phyloP scores from a whole-genome alignment of 35 echinoderm and acorn worm species.

The Ophiothrix spiculata region DNA sequence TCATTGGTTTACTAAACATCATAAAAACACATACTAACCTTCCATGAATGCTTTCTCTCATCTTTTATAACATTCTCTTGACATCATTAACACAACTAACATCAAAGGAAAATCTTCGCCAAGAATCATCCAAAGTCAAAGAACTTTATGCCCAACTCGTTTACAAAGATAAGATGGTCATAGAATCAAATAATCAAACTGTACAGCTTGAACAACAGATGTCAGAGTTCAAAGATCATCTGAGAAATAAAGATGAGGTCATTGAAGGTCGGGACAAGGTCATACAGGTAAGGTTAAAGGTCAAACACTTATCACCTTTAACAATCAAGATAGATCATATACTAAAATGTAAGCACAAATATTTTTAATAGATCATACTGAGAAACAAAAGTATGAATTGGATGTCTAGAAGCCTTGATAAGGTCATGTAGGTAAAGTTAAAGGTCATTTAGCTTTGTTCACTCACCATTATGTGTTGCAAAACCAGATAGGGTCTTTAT shows the following conservation, averaged over 20 bases:
- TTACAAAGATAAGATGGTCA: conserved; percentile 65
- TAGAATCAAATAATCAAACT: conserved; percentile 28
- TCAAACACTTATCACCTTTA: not conserved
- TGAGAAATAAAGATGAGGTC: conserved; percentile 55
- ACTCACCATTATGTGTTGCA: too few relatives aligned
- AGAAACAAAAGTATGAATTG: too few relatives aligned
- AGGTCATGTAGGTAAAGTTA: too few relatives aligned
- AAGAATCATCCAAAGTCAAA: conserved; percentile 45
- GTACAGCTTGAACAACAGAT: conserved; percentile 35
- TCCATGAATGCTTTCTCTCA: not conserved
- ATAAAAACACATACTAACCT: too few relatives aligned
- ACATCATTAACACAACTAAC: not conserved
- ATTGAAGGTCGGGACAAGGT: conserved; percentile 62
- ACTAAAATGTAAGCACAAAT: too few relatives aligned
- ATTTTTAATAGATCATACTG: too few relatives aligned
- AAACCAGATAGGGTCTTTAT: too few relatives aligned
- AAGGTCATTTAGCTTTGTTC: too few relatives aligned
- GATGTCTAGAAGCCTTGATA: too few relatives aligned
- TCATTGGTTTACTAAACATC: too few relatives aligned
- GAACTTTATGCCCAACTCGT: conserved; percentile 73
- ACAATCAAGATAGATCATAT: too few relatives aligned
- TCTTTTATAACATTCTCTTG: not conserved
- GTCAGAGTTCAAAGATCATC: conserved; percentile 43
- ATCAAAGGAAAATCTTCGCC: not conserved
- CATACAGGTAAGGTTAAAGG: conserved; percentile 45